phyloP scores from a whole-genome alignment of 2,113 vertebrate genomes.

The Chaetops frenatus region DNA sequence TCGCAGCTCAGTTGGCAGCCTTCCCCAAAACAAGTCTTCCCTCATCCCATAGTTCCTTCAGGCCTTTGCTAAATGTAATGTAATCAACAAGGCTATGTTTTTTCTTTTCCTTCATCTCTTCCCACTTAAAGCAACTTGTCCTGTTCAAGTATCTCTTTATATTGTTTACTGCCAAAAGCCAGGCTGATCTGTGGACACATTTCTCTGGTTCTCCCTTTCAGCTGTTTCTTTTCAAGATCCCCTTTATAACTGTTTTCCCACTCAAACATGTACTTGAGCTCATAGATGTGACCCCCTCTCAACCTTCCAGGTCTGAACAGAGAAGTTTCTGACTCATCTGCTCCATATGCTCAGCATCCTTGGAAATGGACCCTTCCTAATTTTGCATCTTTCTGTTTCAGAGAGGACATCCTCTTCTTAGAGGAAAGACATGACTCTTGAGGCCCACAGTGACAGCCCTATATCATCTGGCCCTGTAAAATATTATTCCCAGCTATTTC shows the following conservation, averaged over 20 bases:
- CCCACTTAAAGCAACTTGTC: background rate
- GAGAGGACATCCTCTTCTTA: background rate
- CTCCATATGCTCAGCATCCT: background rate
- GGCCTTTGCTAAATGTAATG: background rate
- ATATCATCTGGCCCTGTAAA: background rate
- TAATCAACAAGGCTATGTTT: background rate
- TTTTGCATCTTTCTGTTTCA: background rate
- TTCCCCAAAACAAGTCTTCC: conserved; percentile 7
- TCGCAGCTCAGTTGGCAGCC: background rate
- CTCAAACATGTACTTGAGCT: background rate
- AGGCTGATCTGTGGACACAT: background rate
- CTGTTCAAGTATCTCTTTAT: background rate
- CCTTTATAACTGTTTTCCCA: background rate
- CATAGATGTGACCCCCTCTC: background rate
- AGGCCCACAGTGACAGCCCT: background rate
- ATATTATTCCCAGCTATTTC: background rate
- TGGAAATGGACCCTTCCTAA: background rate
- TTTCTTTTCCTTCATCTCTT: background rate
- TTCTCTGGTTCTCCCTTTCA: background rate
- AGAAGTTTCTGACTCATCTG: background rate
- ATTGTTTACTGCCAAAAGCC: background rate
- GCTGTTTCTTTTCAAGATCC: background rate
- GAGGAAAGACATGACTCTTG: background rate
- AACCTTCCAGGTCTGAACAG: background rate
- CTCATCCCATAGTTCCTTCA: background rate